A percentile compares a stretch with the other conserved stretches of the same genome.
Evolutionary conservation across 2,888 invertebrate genomes (phyloP).

Genomic region (Thumatha senex): DNA sequence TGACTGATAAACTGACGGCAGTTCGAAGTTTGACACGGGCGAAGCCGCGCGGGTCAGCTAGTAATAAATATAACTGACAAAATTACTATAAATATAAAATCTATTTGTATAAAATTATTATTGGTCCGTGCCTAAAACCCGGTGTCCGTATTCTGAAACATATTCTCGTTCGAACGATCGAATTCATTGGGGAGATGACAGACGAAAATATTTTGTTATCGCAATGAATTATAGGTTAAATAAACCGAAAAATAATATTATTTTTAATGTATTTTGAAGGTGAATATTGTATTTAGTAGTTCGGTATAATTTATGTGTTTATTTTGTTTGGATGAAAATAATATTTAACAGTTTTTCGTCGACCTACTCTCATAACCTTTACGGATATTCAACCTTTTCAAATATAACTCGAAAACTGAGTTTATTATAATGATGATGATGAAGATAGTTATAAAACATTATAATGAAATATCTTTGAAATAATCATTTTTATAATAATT

Average conservation of each 20-base stretch:
- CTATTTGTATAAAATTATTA: slow-evolving; percentile 28
- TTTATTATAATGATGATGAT: too few relatives aligned
- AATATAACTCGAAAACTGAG: too few relatives aligned
- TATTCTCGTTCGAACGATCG: slow-evolving; percentile 1
- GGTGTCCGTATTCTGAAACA: slow-evolving; percentile 24
- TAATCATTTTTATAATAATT: too few relatives aligned
- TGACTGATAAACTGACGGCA: too few relatives aligned
- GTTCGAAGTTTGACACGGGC: too few relatives aligned
- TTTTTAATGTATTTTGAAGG: slow-evolving; percentile 16
- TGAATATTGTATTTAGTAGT: slow-evolving; percentile 7
- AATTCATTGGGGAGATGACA: slow-evolving; percentile 20
- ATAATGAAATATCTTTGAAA: too few relatives aligned
- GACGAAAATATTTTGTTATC: slow-evolving; percentile 14
- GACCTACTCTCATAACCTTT: slow-evolving; percentile 1
- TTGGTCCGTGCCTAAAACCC: slow-evolving; percentile 24
- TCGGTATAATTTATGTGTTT: slow-evolving; percentile 8
- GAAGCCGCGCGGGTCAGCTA: too few relatives aligned
- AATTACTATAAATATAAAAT: slow-evolving; percentile 31
- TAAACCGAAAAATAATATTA: slow-evolving; percentile 14
- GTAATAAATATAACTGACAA: too few relatives aligned
- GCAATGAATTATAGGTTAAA: slow-evolving; percentile 24
- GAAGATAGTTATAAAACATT: too few relatives aligned
- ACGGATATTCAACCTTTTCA: background rate
- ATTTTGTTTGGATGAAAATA: slow-evolving; percentile 1
- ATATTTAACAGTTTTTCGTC: slow-evolving; percentile 3